Conservation (phyloP, 2,113 vertebrate genomes). For the Podocnemis expansa region DNA sequence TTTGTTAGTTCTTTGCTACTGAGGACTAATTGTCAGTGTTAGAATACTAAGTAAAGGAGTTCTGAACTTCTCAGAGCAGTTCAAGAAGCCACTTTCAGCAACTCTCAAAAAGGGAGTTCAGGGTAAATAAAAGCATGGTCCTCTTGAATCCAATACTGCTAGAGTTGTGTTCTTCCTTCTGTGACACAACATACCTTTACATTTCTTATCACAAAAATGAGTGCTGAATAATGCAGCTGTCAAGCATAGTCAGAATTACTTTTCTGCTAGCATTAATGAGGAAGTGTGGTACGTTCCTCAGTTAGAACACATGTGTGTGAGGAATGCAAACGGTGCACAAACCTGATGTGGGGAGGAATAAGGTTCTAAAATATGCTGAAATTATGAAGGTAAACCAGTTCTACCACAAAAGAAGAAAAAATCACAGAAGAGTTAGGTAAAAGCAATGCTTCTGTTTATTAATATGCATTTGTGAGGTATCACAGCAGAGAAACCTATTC, state of each 20-base stretch:
- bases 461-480: neutral
- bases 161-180: too few relatives aligned
- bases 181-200: too few relatives aligned
- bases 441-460: too few relatives aligned
- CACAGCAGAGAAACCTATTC: neutral
- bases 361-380: neutral
- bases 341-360: neutral
- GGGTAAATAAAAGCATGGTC: rapidly evolving
- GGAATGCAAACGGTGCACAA: neutral
- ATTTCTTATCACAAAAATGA: too few relatives aligned
- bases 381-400: neutral
- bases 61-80: neutral
- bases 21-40: neutral
- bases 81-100: neutral
- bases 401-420: rapidly evolving
- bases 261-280: neutral
- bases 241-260: neutral
- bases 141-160: neutral
- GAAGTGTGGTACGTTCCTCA: neutral
- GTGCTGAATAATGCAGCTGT: too few relatives aligned
- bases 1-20: neutral
- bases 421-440: too few relatives aligned
- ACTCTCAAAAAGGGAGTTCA: neutral
- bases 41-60: neutral
- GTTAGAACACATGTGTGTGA: neutral